A percentile compares a stretch with the other conserved stretches of the same genome.
Evolutionary conservation across 2,888 invertebrate genomes (phyloP).

Genomic region (Cerastis leucographa): DNA sequence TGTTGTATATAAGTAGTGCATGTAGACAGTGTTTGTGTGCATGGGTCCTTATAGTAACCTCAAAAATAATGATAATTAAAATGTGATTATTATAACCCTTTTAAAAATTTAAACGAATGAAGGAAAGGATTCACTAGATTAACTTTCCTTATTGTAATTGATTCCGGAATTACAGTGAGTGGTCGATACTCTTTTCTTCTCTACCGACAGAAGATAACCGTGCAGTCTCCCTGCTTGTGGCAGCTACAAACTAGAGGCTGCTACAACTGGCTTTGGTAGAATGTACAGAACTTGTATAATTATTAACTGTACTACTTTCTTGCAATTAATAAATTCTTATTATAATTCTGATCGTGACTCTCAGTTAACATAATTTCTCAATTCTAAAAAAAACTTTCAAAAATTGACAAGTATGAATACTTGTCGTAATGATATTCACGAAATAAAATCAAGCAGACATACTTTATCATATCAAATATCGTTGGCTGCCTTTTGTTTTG

Average conservation of each 20-base stretch:
- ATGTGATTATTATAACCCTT: background rate
- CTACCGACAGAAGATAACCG: background rate
- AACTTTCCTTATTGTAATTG: background rate
- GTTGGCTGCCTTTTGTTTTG: conserved; percentile 22
- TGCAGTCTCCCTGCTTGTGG: background rate
- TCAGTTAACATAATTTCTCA: background rate
- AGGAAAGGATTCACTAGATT: background rate
- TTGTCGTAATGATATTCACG: background rate
- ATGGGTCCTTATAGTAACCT: background rate
- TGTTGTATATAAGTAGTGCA: background rate
- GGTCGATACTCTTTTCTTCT: background rate
- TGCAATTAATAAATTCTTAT: background rate
- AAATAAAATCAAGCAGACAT: background rate
- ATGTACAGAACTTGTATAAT: background rate
- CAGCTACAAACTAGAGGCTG: background rate
- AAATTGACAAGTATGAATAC: background rate
- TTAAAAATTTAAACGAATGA: background rate
- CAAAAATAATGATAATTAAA: background rate
- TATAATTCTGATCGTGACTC: background rate
- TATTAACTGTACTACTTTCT: background rate
- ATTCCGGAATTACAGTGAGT: background rate
- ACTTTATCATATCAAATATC: background rate
- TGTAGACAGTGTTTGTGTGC: background rate
- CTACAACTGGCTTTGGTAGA: background rate
- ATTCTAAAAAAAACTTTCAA: background rate